Percentiles rank a stretch among this genome's conserved stretches.
Conservation (phyloP, 2,113 vertebrate genomes). For the Prinia subflava region DNA sequence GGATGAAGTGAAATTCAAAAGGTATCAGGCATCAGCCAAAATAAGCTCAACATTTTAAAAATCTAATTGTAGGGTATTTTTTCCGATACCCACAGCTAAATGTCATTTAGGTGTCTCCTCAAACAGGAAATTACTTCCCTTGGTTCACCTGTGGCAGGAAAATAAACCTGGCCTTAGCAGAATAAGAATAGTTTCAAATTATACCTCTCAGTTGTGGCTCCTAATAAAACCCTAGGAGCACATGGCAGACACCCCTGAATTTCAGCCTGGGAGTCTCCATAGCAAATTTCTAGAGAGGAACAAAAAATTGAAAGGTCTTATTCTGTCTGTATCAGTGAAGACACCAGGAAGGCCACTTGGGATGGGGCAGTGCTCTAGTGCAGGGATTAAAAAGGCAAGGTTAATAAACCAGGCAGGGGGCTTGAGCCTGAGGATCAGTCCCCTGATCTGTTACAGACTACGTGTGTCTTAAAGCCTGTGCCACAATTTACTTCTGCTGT, state of each 20-base stretch:
- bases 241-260: not conserved
- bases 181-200: constrained; percentile 22
- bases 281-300: not conserved
- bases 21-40: not conserved
- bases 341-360: not conserved
- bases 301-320: not conserved
- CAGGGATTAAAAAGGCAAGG: not conserved
- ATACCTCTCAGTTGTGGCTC: not conserved
- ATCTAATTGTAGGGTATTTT: constrained; percentile 40
- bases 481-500: not conserved
- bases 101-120: constrained; percentile 36
- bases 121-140: constrained; percentile 63
- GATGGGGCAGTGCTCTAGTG: not conserved
- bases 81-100: not conserved
- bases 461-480: not conserved
- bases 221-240: not conserved
- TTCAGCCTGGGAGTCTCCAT: not conserved
- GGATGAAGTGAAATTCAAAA: constrained; percentile 16
- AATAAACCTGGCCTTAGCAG: constrained; percentile 3
- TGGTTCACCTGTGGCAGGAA: constrained; percentile 29
- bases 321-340: not conserved
- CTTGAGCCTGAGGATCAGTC: not conserved
- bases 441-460: not conserved
- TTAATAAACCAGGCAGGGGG: not conserved
- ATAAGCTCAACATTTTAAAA: not conserved